Base-by-base conservation (phyloP, 2,113 vertebrate genomes). In the Budorcas taxicolor region DNA sequence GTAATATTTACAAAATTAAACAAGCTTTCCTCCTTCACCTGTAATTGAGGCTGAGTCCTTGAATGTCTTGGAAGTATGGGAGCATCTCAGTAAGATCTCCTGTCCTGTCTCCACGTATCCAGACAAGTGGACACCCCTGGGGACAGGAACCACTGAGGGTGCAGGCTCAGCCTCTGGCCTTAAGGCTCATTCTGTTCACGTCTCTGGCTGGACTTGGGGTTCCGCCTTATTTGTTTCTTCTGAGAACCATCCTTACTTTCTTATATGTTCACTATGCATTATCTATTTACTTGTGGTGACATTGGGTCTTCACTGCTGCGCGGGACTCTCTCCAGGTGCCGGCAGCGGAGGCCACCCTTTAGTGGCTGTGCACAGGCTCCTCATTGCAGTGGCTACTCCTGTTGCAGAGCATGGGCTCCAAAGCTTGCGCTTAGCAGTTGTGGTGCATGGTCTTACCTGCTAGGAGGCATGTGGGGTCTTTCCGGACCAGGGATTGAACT, bases 331-430 rank as follows among this genome's bases (percentile, higher is more conserved):
- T 74, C 21, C 13, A 14, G 71, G 11, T 4, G 71, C 36, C 36
- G 2, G 1, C 23, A 7, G 71, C 0, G 0, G 71, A 27, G 71
- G 21, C 71, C 0, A 0, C 36, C 1, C 21, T 43, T 6, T 0
- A 13, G 71, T 1, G 11, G 36, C 12, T 25, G 3, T 7, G 11
- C 36, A 13, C 5, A 25, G n/a, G 5, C 21, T 43, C 25, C 71
- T 74, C 71, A 25, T 0, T 27, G 71, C 12, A 1, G 36, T 7
- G 23, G 6, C 71, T 43, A 2, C 36, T 74, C 36, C 23, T 27
- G 36, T 7, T 14, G 12, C 71, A 27, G 71, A 76, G 36, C 36
- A 3, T 6, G 71, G 71, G 25, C 71, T 74, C 71, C 36, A 74
- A 36, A 74, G 71, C 36, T 43, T 2, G 11, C 36, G 71, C 23